Evolutionary conservation across 2,888 invertebrate species (phyloP).

Genomic region (Leptopilina syphax): DNA sequence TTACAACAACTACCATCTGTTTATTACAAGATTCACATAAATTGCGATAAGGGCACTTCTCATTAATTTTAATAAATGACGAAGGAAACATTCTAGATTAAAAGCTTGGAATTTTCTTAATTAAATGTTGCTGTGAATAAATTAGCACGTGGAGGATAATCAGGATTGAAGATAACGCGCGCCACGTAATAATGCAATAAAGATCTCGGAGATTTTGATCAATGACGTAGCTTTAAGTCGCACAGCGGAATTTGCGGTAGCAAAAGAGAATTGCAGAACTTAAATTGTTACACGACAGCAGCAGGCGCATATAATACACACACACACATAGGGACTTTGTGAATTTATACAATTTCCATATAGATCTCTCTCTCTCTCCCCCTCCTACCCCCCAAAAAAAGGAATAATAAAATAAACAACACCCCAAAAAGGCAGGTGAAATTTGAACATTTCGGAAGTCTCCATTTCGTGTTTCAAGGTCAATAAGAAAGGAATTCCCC

Average conservation of each 20-base stretch:
- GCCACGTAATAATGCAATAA: conserved; percentile 34
- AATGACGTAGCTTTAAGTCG: conserved; percentile 31
- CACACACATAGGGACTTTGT: too few species aligned
- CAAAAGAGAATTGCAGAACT: neutral
- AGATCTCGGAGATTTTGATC: conserved; percentile 37
- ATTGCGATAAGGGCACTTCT: conserved; percentile 2
- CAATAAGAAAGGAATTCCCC: conserved; percentile 53
- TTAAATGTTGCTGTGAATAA: conserved; percentile 23
- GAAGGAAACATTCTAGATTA: conserved; percentile 3
- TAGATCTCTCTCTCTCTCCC: too few species aligned
- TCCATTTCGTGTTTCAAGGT: conserved; percentile 41
- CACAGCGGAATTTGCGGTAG: conserved; percentile 19
- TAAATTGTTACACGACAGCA: conserved; percentile 37
- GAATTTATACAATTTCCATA: conserved; percentile 4
- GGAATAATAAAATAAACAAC: too few species aligned
- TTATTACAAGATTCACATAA: neutral
- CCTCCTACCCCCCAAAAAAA: too few species aligned
- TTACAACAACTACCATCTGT: neutral
- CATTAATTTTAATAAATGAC: neutral
- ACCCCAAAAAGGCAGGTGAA: neutral
- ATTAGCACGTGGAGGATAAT: conserved; percentile 6
- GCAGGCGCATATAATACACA: neutral
- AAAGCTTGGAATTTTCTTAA: conserved; percentile 22
- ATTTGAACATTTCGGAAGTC: conserved; percentile 47
- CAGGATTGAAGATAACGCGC: neutral